These are phyloP conservation scores for Caiman crocodilus DNA, from an alignment of 2,797 vertebrate genomes.

Conservation along the genomic window DNA sequence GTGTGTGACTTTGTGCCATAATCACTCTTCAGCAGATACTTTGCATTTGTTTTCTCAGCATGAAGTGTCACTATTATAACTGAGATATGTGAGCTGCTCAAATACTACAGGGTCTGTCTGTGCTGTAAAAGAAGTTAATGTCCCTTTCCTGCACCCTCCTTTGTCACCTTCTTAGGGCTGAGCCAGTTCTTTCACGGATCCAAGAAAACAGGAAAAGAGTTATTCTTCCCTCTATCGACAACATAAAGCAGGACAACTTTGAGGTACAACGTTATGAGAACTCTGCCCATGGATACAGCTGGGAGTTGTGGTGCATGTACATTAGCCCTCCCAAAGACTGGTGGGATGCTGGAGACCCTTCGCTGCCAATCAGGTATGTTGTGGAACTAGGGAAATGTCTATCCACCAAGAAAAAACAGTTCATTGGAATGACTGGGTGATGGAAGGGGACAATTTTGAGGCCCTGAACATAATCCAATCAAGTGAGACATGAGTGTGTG, in stretches of 20 bases:
- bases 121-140: accelerated
- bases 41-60: too few relatives aligned
- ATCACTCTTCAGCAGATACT: too few relatives aligned
- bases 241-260: conserved; percentile 96
- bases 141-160: accelerated
- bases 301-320: conserved; percentile 99
- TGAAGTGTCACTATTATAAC: background rate
- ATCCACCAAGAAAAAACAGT: accelerated
- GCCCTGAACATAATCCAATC: background rate
- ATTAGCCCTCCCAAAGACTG: conserved; percentile 96
- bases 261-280: conserved; percentile 96
- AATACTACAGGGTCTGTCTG: background rate
- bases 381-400: accelerated
- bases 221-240: conserved; percentile 96
- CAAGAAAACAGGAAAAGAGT: conserved; percentile 94
- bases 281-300: conserved; percentile 96
- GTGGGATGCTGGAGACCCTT: conserved; percentile 95
- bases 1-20: background rate
- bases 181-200: conserved; percentile 93
- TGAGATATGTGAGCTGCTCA: background rate
- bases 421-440: accelerated
- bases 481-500: background rate
- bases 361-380: conserved; percentile 92
- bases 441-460: background rate
- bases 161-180: conserved; percentile 85